Evolutionary conservation across 2,888 invertebrate species (phyloP), one percentile per base, ranked within the genome.

Genomic region (Emmelina monodactyla): DNA sequence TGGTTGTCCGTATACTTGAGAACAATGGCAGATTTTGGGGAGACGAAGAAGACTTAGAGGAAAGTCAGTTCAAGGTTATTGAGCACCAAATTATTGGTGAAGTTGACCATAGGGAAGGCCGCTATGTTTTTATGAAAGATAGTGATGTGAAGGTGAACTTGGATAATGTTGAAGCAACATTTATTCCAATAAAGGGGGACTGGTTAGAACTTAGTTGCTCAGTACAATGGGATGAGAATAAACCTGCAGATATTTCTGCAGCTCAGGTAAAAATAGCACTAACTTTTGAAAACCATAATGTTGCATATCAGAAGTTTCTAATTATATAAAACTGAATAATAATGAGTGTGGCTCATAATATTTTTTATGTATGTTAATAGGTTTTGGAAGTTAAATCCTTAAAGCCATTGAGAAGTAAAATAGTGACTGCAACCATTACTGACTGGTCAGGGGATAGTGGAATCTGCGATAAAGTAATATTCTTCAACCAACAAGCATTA

Each of bases 171-270:
- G 64, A 75, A 43, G 81, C 85, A 2, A 83, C 83, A 33, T 88
- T 90, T 58, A 59, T 88, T 28, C 90, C 90, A 1, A 62, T 85
- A 12, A 68, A 82, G 42, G 91, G 91, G 2, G 91, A 91, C 58
- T 86, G 87, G 79, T 51, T 91, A 13, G 82, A 83, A 54, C 51
- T 90, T 25, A 81, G 82, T 39, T 85, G 85, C 33, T 76, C 83
- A 42, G 82, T 88, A 9, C 85, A 87, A 53, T 62, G 85, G 33
- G 80, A 88, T 58, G 82, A 84, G 41, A 55, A 73, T 6, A 73
- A 75, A n/a, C 58, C 70, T n/a, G 63, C 60, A 39, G 66, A 75
- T 30, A 73, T 83, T 38, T 55, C 64, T 34, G 58, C 66, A 29
- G 69, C 75, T 32, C 78, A 82, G 58, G 75, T 64, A 43, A 43